These are phyloP conservation scores for Microchrysa polita DNA, from an alignment of 2,888 invertebrate species.

Conservation along the genomic window DNA sequence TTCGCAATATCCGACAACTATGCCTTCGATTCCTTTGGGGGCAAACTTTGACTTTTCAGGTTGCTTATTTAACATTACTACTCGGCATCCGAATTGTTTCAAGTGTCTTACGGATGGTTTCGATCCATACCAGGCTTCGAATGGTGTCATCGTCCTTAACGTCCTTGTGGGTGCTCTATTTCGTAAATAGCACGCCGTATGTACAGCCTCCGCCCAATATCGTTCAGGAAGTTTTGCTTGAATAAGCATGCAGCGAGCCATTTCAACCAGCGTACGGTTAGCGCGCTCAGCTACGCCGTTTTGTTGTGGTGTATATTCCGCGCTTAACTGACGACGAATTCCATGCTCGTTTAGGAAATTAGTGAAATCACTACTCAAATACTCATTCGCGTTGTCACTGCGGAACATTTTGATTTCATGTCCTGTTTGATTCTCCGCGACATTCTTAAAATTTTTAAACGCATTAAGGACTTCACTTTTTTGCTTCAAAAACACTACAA, in stretches of 20 bases:
- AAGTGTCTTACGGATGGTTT: conserved; percentile 49
- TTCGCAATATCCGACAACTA: conserved; percentile 43
- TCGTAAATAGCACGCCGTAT: conserved; percentile 47
- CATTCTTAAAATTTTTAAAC: too few relatives aligned
- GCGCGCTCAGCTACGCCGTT: conserved; percentile 50
- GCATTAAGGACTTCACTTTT: too few relatives aligned
- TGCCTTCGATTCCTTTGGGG: conserved; percentile 44
- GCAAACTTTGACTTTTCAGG: conserved; percentile 43
- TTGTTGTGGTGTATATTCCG: conserved; percentile 48
- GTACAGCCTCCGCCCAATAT: conserved; percentile 52
- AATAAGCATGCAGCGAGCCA: conserved; percentile 55
- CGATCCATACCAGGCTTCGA: conserved; percentile 50
- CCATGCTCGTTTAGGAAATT: conserved; percentile 47
- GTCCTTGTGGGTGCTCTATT: conserved; percentile 46
- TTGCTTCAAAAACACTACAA: too few relatives aligned
- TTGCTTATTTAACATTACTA: conserved; percentile 43
- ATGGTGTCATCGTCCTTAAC: conserved; percentile 47
- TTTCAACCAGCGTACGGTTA: conserved; percentile 52
- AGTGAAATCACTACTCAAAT: conserved; percentile 44
- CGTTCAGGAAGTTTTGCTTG: conserved; percentile 51
- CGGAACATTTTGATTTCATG: too few relatives aligned
- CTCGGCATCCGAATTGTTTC: conserved; percentile 38
- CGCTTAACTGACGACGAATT: conserved; percentile 48
- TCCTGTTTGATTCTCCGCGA: too few relatives aligned
- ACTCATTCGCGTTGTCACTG: too few relatives aligned